phyloP scores from a whole-genome alignment of 2,113 vertebrate genomes.

The Pholis gunnellus region DNA sequence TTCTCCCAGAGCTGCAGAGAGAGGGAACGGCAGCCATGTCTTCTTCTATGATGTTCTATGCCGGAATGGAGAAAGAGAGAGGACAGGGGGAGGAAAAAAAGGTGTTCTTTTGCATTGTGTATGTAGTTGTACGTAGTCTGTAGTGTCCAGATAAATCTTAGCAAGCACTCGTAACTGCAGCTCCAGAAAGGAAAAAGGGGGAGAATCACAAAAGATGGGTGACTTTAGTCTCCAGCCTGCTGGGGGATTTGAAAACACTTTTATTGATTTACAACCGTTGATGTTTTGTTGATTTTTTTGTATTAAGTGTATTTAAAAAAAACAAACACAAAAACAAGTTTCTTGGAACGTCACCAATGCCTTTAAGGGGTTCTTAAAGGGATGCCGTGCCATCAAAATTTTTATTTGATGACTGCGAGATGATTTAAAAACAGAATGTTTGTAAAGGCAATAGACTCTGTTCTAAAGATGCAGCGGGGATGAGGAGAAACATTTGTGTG shows the following conservation, averaged over 20 bases:
- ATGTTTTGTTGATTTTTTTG: conserved; percentile 58
- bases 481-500: conserved; percentile 58
- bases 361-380: conserved; percentile 84
- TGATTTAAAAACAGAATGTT: conserved; percentile 77
- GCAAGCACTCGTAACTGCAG: conserved; percentile 51
- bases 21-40: conserved; percentile 59
- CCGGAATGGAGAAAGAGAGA: conserved; percentile 80
- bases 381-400: conserved; percentile 68
- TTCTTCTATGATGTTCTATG: conserved; percentile 83
- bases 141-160: conserved; percentile 71
- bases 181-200: conserved; percentile 16
- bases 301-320: conserved; percentile 55
- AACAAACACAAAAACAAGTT: conserved; percentile 61
- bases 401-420: conserved; percentile 64
- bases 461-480: conserved; percentile 52
- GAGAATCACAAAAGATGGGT: conserved; percentile 41
- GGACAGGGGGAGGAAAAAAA: conserved; percentile 37
- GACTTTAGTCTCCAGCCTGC: conserved; percentile 43
- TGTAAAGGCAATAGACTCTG: conserved; percentile 66
- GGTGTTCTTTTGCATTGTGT: conserved; percentile 63
- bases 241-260: conserved; percentile 54
- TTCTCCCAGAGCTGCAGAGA: conserved; percentile 61
- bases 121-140: conserved; percentile 64
- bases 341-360: conserved; percentile 79
- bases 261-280: conserved; percentile 60